Evolutionary conservation across 2,797 vertebrate species (phyloP), one percentile per base, ranked within the genome.

Genomic region (Crocodylus rhombifer): DNA sequence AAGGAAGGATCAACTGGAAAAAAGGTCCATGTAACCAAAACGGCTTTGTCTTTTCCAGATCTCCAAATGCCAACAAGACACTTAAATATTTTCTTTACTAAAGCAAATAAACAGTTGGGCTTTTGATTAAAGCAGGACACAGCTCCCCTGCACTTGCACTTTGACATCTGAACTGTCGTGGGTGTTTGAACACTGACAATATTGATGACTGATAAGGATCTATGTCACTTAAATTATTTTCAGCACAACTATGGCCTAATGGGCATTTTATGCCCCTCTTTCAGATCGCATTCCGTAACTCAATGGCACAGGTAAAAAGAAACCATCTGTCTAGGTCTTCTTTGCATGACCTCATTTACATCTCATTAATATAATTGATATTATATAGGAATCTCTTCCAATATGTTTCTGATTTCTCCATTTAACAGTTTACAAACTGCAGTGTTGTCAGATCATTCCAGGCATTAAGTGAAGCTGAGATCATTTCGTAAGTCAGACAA

Each of bases 291-390:
- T 89, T 96, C 92, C 92, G 90, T 85, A 89, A 89, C 77, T 86
- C 63, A 65, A 11, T 26, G 14, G 58, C 92, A 94, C 80, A 95
- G 92, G 94, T 91, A 74, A 92, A 93, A 95, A 94, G 51, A 82
- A 90, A 28, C 82, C 94, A 98, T 96, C 95, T 97, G 95, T 87
- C 77, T 89, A 17, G 80, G 92, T 88, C 91, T 79, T 82, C 94
- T 96, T 96, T 69, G 71, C 77, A 92, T 92, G 88, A 92, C 89
- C 58, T 86, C 82, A 93, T 97, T 96, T 96, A 83, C 91, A 95
- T 96, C 25, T 51, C 77, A 95, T 95, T 92, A 90, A 93, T 95
- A 94, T 79, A 96, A 96, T 96, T 97, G 97, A 91, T 88, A 96
- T 90, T 78, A 55, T 80, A 86, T 60, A 57, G 83, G 23, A 82